phyloP scores from a whole-genome alignment of 1,140 invertebrate species.

The Maniola jurtina region DNA sequence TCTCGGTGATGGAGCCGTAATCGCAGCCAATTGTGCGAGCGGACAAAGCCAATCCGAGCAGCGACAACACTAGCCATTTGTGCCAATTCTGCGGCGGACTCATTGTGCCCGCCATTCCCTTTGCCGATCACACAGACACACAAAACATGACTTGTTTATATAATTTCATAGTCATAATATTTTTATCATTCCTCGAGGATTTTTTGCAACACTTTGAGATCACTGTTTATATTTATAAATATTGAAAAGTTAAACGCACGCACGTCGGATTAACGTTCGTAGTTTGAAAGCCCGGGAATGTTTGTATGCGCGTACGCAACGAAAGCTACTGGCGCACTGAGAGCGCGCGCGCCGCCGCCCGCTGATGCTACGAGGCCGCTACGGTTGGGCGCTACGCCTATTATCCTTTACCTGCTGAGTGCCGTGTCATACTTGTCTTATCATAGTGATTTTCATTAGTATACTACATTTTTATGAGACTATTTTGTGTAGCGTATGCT shows the following conservation, averaged over 20 bases:
- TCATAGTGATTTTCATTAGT: conserved; percentile 18
- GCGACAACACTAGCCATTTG: conserved; percentile 74
- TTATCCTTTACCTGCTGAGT: conserved; percentile 44
- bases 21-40: conserved; percentile 75
- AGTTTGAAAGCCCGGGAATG: conserved; percentile 27
- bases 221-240: background rate
- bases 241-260: conserved; percentile 1
- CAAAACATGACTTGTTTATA: conserved; percentile 44
- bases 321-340: conserved; percentile 61
- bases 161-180: conserved; percentile 35
- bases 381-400: conserved; percentile 61
- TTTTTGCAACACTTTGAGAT: conserved; percentile 4
- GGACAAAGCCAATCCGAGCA: conserved; percentile 77
- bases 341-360: conserved; percentile 40
- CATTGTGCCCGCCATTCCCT: conserved; percentile 61
- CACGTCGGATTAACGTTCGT: conserved; percentile 36
- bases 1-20: conserved; percentile 75
- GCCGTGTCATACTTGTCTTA: conserved; percentile 38
- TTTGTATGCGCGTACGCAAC: conserved; percentile 58
- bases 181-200: background rate
- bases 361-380: conserved; percentile 48
- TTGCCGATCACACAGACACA: conserved; percentile 50
- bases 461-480: background rate
- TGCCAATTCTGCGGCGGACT: conserved; percentile 70
- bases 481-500: background rate